phyloP scores from a whole-genome alignment of 2,797 vertebrate genomes.

The Syndactyla subalaris region DNA sequence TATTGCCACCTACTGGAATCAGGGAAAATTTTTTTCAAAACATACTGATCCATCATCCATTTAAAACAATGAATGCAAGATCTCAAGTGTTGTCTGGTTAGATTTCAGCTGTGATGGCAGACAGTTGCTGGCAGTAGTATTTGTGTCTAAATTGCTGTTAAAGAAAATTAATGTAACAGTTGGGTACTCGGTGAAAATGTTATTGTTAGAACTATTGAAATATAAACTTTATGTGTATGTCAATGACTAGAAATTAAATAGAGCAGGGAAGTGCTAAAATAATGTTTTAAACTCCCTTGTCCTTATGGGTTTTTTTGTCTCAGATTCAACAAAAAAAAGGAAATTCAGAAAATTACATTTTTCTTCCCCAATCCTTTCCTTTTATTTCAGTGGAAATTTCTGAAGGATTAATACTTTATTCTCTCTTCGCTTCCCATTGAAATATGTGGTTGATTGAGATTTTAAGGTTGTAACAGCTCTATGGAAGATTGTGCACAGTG shows the following conservation, averaged over 20 bases:
- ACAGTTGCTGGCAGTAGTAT: neutral
- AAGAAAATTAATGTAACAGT: neutral
- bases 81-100: neutral
- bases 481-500: neutral
- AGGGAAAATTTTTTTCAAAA: neutral
- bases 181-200: neutral
- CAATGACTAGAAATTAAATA: neutral
- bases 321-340: neutral
- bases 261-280: neutral
- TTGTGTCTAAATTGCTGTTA: neutral
- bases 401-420: neutral
- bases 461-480: neutral
- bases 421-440: neutral
- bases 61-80: neutral
- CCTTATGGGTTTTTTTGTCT: fast-evolving
- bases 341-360: neutral
- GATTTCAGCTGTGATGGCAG: neutral
- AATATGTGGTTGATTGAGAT: neutral
- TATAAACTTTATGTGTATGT: neutral
- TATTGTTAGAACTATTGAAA: neutral
- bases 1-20: conserved; percentile 60
- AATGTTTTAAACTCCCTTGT: neutral
- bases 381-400: neutral
- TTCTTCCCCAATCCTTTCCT: neutral
- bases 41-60: neutral